These are phyloP conservation scores for Muraenolepis orangiensis DNA, from an alignment of 2,797 vertebrate species.

Conservation along the genomic window DNA sequence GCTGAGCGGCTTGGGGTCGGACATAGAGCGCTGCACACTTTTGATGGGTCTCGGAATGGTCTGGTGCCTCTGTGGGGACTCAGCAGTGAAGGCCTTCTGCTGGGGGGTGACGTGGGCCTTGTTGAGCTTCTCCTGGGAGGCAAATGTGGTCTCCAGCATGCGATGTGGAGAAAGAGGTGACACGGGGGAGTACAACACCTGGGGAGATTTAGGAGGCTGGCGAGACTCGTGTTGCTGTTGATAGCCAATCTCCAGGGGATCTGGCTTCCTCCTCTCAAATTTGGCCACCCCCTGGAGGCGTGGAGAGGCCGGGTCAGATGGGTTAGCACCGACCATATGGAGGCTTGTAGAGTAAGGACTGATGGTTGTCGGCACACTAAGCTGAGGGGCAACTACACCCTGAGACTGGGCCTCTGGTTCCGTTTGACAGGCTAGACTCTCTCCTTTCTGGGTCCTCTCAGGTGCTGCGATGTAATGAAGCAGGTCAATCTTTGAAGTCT, in stretches of 20 bases:
- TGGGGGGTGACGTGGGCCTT: conserved; percentile 96
- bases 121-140: conserved; percentile 95
- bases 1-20: conserved; percentile 98
- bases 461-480: conserved; percentile 96
- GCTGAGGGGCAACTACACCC: conserved; percentile 84
- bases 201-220: conserved; percentile 94
- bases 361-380: conserved; percentile 88
- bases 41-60: conserved; percentile 94
- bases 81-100: conserved; percentile 92
- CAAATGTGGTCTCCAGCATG: conserved; percentile 90
- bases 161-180: conserved; percentile 96
- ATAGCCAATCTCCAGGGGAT: conserved; percentile 95
- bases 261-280: conserved; percentile 94
- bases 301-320: conserved; percentile 70
- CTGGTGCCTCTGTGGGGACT: conserved; percentile 89
- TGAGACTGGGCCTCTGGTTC: conserved; percentile 89
- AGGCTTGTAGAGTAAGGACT: conserved; percentile 91
- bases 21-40: conserved; percentile 97
- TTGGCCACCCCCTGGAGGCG: conserved; percentile 82
- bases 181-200: conserved; percentile 96
- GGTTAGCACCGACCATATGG: conserved; percentile 85
- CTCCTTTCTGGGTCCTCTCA: conserved; percentile 91
- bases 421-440: conserved; percentile 97
- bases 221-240: conserved; percentile 86
- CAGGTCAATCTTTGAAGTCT: conserved; percentile 90